Conservation (phyloP, 2,888 invertebrate species). For the Luperina testacea region DNA sequence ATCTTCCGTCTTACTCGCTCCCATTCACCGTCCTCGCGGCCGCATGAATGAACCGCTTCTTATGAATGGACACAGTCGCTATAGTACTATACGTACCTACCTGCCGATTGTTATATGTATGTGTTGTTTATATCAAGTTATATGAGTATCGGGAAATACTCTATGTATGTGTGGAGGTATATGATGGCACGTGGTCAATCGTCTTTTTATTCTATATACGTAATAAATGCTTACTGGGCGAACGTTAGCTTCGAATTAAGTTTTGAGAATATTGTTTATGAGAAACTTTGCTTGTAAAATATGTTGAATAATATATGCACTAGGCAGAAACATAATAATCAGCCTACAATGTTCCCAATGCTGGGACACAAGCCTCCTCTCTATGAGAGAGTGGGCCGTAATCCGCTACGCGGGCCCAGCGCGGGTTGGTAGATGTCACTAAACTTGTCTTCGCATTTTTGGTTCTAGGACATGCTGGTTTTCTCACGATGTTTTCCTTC, state of each 20-base stretch:
- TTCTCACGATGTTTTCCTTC: neutral
- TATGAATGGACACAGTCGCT: constrained; percentile 88
- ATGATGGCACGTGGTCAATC: constrained; percentile 83
- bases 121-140: constrained; percentile 81
- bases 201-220: constrained; percentile 76
- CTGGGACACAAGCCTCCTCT: neutral
- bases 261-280: constrained; percentile 42
- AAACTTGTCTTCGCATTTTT: neutral
- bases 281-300: constrained; percentile 40
- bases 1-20: constrained; percentile 84
- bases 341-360: neutral
- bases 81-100: constrained; percentile 87
- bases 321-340: neutral
- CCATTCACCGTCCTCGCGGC: constrained; percentile 85
- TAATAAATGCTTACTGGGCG: constrained; percentile 70
- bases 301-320: neutral
- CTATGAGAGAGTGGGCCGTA: neutral
- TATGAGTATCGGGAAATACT: constrained; percentile 72
- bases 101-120: constrained; percentile 72
- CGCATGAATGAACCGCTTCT: constrained; percentile 89
- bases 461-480: neutral
- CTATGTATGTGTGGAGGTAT: constrained; percentile 69
- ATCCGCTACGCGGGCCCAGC: too few relatives aligned
- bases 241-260: constrained; percentile 65
- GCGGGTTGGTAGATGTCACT: too few relatives aligned